Evolutionary conservation across 2,113 vertebrate genomes (phyloP).

Genomic region (Callaeas wilsoni): DNA sequence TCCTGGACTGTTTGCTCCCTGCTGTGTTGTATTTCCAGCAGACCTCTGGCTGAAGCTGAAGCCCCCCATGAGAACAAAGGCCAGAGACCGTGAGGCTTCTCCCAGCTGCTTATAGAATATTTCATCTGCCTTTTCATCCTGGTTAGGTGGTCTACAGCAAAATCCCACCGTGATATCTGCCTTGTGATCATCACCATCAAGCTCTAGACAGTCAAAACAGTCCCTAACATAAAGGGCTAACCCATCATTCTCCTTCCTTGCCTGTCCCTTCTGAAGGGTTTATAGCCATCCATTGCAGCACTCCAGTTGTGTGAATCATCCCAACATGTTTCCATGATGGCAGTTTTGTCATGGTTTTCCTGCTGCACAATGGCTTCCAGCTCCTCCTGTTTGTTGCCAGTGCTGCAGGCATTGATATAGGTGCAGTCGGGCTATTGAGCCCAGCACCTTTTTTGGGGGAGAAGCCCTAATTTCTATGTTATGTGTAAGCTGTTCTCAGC

Average conservation of each 20-base stretch:
- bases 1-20: not conserved
- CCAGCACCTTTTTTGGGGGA: not conserved
- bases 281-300: not conserved
- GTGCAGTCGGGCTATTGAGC: not conserved
- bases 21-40: not conserved
- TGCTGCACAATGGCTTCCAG: not conserved
- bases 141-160: not conserved
- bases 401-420: too few species aligned
- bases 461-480: not conserved
- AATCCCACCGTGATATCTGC: not conserved
- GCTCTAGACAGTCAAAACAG: not conserved
- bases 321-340: not conserved
- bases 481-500: not conserved
- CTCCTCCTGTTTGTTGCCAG: not conserved
- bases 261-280: not conserved
- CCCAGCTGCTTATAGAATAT: not conserved
- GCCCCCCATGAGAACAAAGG: not conserved
- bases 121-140: not conserved
- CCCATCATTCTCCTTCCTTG: not conserved
- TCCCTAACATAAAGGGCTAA: too few species aligned
- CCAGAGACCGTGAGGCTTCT: not conserved
- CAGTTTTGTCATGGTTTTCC: not conserved
- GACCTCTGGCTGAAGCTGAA: not conserved
- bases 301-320: not conserved
- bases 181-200: not conserved